Evolutionary conservation across 2,888 invertebrate genomes (phyloP), one percentile per base, ranked within the genome.

Genomic region (Calliphora vomitoria): DNA sequence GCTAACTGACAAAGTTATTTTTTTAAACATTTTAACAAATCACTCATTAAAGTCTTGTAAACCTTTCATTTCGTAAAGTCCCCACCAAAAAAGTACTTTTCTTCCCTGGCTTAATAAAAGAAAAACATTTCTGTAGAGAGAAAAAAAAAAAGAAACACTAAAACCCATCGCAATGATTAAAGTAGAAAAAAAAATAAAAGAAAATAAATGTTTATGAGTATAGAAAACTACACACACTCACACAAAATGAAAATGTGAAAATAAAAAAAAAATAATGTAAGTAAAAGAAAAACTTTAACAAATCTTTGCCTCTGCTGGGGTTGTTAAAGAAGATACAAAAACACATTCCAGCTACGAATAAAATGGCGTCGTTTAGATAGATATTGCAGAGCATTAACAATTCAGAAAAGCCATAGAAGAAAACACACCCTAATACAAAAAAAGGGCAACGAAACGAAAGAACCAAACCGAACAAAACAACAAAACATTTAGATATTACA

Each of bases 291-390:
- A 58, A 60, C 10, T 50, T 31, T 38, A 79, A 76, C 25, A 87
- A 79, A 83, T 76, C 80, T 80, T 76, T 60, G n/a, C 18, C 25
- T 74, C 62, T 71, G 53, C 53, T 74, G 55, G 81, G 83, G 64
- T 86, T 76, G 64, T 69, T 68, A 20, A 41, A 60, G 69, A 75
- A 55, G 79, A 75, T 64, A 72, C 79, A 15, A 41, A 85, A 81
- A 15, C 4, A 35, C 47, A 75, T 41, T 41, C 41, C 20, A 31
- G n/a, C 11, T 20, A 53, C 10, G 6, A 20, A 78, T 53, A 75
- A 82, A 82, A 85, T 85, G 87, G 85, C 87, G 87, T 75, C 82
- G 81, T 87, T 87, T 81, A 87, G 87, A 87, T 87, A 87, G 68
- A 50, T 35, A 35, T 6, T 35, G 20, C 11, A 80, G 58, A 83